A percentile compares a stretch with the other conserved stretches of the same genome.
These are phyloP conservation scores for Mormyrus iriodes DNA, from an alignment of 2,113 vertebrate genomes.

Conservation along the genomic window DNA sequence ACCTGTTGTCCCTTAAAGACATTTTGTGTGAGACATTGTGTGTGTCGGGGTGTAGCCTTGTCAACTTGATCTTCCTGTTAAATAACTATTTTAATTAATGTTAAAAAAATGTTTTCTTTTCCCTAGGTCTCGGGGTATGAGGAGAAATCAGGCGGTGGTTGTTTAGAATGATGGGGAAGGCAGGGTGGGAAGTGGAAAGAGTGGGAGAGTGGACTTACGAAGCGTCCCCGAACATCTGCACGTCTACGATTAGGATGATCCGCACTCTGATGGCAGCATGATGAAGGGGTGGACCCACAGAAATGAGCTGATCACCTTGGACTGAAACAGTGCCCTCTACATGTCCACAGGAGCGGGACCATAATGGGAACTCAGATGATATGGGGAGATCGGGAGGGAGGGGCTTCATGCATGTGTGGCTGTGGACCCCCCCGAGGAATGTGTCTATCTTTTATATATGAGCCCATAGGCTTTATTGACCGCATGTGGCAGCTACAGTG, in stretches of 20 bases:
- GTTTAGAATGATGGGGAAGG: background rate
- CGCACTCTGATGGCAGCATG: constrained; percentile 63
- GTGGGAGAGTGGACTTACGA: constrained; percentile 64
- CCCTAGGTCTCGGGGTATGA: background rate
- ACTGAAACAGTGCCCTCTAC: background rate
- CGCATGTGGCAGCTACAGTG: background rate
- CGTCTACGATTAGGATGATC: constrained; percentile 74
- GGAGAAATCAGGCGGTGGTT: background rate
- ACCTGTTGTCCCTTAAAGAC: background rate
- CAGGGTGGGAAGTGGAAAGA: background rate
- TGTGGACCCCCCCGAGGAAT: background rate
- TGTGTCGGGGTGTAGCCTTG: background rate
- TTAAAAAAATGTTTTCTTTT: background rate
- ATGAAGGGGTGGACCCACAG: constrained; percentile 44
- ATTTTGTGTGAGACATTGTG: background rate
- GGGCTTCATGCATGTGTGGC: background rate
- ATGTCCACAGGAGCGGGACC: background rate
- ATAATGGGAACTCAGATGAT: background rate
- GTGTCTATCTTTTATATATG: background rate
- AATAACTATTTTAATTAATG: background rate
- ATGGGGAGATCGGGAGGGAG: background rate
- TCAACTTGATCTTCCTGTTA: background rate
- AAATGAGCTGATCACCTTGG: constrained; percentile 2
- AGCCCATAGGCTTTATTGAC: background rate
- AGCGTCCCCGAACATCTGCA: constrained; percentile 67